Evolutionary conservation across 2,113 vertebrate genomes (phyloP).

Genomic region (Vireo altiloquus): DNA sequence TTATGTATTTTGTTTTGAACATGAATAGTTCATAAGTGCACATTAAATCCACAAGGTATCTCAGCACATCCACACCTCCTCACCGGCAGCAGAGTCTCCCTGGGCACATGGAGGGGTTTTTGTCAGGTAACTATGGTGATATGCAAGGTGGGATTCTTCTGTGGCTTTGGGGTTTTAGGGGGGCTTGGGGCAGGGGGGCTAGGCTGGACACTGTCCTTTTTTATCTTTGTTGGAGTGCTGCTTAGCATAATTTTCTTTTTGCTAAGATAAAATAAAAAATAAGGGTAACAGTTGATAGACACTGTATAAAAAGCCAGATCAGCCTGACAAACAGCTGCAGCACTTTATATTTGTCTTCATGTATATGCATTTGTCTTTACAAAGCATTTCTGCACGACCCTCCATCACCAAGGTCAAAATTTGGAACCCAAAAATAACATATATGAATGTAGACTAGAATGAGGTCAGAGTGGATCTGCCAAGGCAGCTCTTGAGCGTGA

Average conservation of each 20-base stretch:
- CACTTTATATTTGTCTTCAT: not conserved
- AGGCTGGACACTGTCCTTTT: not conserved
- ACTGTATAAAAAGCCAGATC: not conserved
- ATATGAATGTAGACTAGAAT: not conserved
- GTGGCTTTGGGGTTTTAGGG: not conserved
- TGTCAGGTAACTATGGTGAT: slow-evolving; percentile 5
- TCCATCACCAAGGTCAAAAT: not conserved
- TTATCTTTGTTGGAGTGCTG: not conserved
- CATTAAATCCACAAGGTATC: not conserved
- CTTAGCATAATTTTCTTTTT: not conserved
- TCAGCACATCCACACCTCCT: not conserved
- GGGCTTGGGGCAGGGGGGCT: not conserved
- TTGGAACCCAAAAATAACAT: not conserved
- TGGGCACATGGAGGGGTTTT: not conserved
- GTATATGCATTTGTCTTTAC: not conserved
- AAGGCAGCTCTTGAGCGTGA: not conserved
- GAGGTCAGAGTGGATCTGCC: not conserved
- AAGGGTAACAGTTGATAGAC: not conserved
- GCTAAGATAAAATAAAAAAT: not conserved
- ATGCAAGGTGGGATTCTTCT: not conserved
- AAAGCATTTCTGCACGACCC: not conserved
- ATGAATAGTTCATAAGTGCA: not conserved
- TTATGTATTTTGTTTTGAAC: not conserved
- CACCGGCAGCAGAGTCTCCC: not conserved
- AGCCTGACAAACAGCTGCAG: not conserved